A percentile compares a stretch with the other conserved stretches of the same genome.
phyloP scores from a whole-genome alignment of 92 coral and sea anemone species.

The Bergia puertoricense region DNA sequence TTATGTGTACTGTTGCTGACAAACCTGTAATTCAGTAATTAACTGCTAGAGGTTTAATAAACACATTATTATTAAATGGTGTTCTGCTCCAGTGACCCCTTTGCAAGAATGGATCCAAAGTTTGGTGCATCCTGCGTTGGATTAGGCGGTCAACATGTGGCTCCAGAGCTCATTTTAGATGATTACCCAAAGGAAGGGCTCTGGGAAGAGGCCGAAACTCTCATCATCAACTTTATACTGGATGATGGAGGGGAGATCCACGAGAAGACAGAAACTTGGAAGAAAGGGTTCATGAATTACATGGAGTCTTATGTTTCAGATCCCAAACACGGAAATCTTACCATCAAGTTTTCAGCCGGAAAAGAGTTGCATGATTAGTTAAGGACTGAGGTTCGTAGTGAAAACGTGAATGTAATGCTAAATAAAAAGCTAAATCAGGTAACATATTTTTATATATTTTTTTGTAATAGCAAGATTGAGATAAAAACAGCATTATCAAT shows the following conservation, averaged over 20 bases:
- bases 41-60: too few relatives aligned
- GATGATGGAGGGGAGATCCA: constrained; percentile 71
- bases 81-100: background rate
- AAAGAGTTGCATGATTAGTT: background rate
- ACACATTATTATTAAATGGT: background rate
- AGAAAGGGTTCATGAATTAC: constrained; percentile 70
- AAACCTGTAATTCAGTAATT: too few relatives aligned
- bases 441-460: too few relatives aligned
- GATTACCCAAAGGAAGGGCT: constrained; percentile 67
- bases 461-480: too few relatives aligned
- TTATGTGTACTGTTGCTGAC: too few relatives aligned
- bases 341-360: constrained; percentile 55
- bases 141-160: constrained; percentile 74
- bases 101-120: background rate
- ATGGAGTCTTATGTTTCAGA: constrained; percentile 63
- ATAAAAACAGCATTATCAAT: too few relatives aligned
- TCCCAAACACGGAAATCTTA: constrained; percentile 52
- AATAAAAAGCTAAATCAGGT: too few relatives aligned
- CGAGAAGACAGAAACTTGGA: constrained; percentile 89
- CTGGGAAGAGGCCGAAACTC: constrained; percentile 57
- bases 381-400: too few relatives aligned
- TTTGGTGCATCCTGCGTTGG: constrained; percentile 64
- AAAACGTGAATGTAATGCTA: too few relatives aligned
- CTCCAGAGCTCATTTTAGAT: constrained; percentile 69
- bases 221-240: constrained; percentile 79